Percentiles rank a stretch among this genome's conserved stretches.
phyloP scores from a whole-genome alignment of 1,140 invertebrate species.

The Megalopta genalis region DNA sequence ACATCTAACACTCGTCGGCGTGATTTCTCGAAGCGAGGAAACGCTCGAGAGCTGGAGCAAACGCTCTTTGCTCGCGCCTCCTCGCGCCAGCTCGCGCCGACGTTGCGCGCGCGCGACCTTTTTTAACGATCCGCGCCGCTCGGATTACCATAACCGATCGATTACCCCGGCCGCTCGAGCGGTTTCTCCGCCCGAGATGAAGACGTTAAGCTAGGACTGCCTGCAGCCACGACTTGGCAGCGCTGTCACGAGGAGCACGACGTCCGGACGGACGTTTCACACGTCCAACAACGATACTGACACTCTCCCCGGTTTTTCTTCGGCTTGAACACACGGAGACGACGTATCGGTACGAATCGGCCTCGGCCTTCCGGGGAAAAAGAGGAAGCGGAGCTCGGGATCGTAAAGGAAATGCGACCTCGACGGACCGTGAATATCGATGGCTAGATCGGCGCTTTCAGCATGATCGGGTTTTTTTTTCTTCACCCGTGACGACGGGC shows the following conservation, averaged over 20 bases:
- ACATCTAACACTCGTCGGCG: constrained; percentile 43
- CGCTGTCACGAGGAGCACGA: constrained; percentile 31
- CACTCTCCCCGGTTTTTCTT: not conserved
- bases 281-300: not conserved
- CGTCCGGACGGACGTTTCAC: constrained; percentile 24
- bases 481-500: too few species aligned
- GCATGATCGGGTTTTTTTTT: not conserved
- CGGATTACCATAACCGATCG: constrained; percentile 59
- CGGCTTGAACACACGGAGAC: too few species aligned
- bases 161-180: constrained; percentile 31
- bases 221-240: constrained; percentile 9
- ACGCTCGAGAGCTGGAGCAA: not conserved
- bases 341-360: too few species aligned
- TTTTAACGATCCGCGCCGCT: constrained; percentile 54
- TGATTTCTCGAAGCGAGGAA: constrained; percentile 34
- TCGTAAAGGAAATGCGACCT: not conserved
- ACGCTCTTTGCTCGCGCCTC: too few species aligned
- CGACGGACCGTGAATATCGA: not conserved
- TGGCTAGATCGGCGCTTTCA: not conserved
- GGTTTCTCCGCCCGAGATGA: constrained; percentile 41
- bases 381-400: not conserved
- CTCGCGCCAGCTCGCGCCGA: too few species aligned
- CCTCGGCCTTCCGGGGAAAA: not conserved
- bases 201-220: constrained; percentile 49
- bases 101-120: constrained; percentile 13